Percentiles rank a stretch among this genome's conserved stretches.
Evolutionary conservation across 2,888 invertebrate species (phyloP).

Genomic region (Eurytoma californica): DNA sequence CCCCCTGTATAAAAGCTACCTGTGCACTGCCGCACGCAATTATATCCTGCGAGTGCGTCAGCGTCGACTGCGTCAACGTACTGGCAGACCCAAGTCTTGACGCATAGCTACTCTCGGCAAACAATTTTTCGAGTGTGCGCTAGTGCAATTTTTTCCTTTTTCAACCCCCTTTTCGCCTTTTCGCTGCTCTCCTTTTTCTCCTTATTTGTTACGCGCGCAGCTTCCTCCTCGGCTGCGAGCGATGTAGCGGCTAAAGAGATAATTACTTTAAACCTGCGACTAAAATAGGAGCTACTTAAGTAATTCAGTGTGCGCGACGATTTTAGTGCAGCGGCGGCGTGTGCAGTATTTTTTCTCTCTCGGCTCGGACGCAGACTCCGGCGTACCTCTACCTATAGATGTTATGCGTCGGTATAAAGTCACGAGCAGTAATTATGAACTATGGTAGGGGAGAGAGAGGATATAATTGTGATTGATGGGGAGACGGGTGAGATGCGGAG

Average conservation of each 20-base stretch:
- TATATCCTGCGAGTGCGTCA: conserved; percentile 36
- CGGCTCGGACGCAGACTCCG: background rate
- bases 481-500: conserved; percentile 65
- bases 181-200: background rate
- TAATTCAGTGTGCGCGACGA: background rate
- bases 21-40: conserved; percentile 15
- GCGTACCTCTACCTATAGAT: conserved; percentile 12
- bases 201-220: background rate
- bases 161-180: background rate
- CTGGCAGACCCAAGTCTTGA: too few species aligned
- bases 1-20: too few species aligned
- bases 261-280: background rate
- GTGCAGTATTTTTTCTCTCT: background rate
- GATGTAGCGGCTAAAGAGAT: background rate
- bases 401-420: conserved; percentile 66
- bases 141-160: background rate
- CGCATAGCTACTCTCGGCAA: background rate
- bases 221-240: background rate
- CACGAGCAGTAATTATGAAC: conserved; percentile 73
- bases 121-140: conserved; percentile 18
- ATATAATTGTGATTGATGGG: conserved; percentile 75
- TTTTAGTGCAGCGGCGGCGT: conserved; percentile 6
- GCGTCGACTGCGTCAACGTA: too few species aligned
- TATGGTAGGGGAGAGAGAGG: conserved; percentile 68
- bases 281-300: background rate